A percentile compares a stretch with the other conserved stretches of the same genome.
Conservation (phyloP, 2,888 invertebrate species). For the Orchesellides sinensis region DNA sequence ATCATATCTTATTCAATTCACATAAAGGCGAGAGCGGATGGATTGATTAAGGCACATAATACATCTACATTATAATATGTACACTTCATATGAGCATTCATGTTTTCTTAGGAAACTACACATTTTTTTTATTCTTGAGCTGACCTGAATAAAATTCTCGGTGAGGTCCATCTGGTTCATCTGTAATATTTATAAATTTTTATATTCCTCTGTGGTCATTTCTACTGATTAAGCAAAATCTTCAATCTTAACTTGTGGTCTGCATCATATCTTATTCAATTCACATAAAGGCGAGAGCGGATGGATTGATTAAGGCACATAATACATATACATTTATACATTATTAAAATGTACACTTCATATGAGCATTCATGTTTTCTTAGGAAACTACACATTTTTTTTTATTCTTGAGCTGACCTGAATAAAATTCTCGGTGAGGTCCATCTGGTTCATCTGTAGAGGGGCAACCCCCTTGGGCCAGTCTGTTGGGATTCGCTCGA, state of each 20-base stretch:
- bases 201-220: background rate
- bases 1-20: too few species aligned
- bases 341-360: too few species aligned
- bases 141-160: slow-evolving; percentile 73
- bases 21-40: too few species aligned
- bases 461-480: slow-evolving; percentile 68
- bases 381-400: background rate
- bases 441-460: slow-evolving; percentile 74
- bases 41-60: too few species aligned
- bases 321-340: too few species aligned
- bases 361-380: background rate
- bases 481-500: slow-evolving; percentile 68
- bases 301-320: too few species aligned
- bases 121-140: background rate
- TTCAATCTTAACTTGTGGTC: background rate
- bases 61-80: too few species aligned
- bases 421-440: slow-evolving; percentile 74
- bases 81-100: too few species aligned
- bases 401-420: slow-evolving; percentile 72
- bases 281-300: too few species aligned
- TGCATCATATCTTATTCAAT: too few species aligned
- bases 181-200: too few species aligned
- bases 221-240: background rate
- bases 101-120: background rate
- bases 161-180: slow-evolving; percentile 50